Conservation (phyloP, 1,140 invertebrate genomes). For the Calephelis virginiensis region DNA sequence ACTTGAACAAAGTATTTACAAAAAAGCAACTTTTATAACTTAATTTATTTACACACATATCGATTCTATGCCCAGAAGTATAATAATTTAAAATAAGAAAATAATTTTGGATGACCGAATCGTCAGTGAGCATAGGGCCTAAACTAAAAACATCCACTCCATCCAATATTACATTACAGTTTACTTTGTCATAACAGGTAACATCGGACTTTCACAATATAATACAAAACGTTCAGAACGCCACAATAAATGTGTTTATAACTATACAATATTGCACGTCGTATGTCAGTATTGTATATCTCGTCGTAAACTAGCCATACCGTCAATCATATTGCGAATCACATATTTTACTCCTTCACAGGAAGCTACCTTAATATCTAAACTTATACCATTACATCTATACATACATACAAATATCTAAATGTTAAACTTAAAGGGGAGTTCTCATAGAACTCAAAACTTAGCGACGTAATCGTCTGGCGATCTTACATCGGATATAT, state of each 20-base stretch:
- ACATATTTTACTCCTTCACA: constrained; percentile 51
- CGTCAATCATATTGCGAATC: constrained; percentile 49
- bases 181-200: constrained; percentile 78
- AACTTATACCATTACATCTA: constrained; percentile 47
- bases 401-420: constrained; percentile 53
- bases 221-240: constrained; percentile 78
- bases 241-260: constrained; percentile 65
- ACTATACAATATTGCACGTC: constrained; percentile 73
- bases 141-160: constrained; percentile 32
- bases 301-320: constrained; percentile 56
- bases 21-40: constrained; percentile 73
- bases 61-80: constrained; percentile 30
- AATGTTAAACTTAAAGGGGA: constrained; percentile 33
- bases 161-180: constrained; percentile 65
- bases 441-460: constrained; percentile 50
- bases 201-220: constrained; percentile 77
- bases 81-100: constrained; percentile 14
- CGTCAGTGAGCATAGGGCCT: constrained; percentile 18
- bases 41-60: constrained; percentile 66
- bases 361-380: constrained; percentile 59
- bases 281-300: constrained; percentile 64
- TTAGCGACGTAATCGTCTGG: constrained; percentile 44
- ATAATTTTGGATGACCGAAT: constrained; percentile 9
- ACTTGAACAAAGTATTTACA: constrained; percentile 74
- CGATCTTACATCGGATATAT: constrained; percentile 61